phyloP scores from a whole-genome alignment of 2,888 invertebrate species.

The Autographa pulchrina region DNA sequence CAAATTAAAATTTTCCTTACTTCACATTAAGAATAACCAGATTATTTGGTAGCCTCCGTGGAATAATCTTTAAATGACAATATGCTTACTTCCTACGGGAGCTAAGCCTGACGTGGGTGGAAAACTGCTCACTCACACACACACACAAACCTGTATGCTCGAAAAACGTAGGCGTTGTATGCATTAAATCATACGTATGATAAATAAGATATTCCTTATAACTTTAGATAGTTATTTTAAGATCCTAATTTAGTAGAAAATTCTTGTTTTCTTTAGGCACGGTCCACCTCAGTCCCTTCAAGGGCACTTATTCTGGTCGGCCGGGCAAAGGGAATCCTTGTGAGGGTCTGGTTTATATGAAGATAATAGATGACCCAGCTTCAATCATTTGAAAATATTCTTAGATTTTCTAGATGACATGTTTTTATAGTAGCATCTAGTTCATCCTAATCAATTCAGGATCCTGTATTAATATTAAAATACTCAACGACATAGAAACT shows the following conservation, averaged over 20 bases:
- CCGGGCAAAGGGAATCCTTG: conserved; percentile 4
- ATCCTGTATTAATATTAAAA: neutral
- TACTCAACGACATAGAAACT: neutral
- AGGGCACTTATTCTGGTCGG: conserved; percentile 4
- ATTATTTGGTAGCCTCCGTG: neutral
- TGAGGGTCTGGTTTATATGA: neutral
- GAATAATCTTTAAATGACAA: neutral
- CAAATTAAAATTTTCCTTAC: no score
- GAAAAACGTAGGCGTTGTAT: neutral
- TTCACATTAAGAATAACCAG: neutral
- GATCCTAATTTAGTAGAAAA: conserved; percentile 4
- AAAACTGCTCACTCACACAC: neutral
- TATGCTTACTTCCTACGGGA: neutral
- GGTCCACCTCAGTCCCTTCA: conserved; percentile 4
- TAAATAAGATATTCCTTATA: neutral
- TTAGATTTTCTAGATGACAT: conserved; percentile 4
- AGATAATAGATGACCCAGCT: conserved; percentile 4
- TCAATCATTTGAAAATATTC: conserved; percentile 4
- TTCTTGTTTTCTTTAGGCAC: conserved; percentile 4
- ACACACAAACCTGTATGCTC: neutral
- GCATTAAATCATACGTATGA: neutral
- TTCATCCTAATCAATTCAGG: neutral
- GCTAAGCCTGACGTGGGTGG: neutral
- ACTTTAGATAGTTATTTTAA: neutral
- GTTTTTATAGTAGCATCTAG: conserved; percentile 3